Conservation (phyloP, 2,797 vertebrate species). For the Mormyrops attenuatus region DNA sequence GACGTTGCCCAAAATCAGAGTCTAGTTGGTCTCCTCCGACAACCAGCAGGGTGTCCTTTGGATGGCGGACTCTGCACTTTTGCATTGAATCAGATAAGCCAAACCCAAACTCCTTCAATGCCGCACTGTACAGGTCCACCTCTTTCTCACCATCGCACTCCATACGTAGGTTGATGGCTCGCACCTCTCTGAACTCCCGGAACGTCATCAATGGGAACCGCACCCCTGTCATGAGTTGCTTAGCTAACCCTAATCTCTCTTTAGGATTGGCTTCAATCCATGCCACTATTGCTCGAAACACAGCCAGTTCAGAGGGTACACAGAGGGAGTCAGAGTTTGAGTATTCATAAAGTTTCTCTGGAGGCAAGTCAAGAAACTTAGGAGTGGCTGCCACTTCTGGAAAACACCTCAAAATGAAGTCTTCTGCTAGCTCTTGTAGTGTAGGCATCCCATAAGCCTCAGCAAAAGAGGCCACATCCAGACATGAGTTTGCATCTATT, state of each 20-base stretch:
- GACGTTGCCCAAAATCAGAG: slow-evolving; percentile 55
- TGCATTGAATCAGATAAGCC: slow-evolving; percentile 43
- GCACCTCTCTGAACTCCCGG: slow-evolving; percentile 75
- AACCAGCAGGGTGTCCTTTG: slow-evolving; percentile 68
- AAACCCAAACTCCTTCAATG: slow-evolving; percentile 55
- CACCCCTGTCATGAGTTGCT: slow-evolving; percentile 64
- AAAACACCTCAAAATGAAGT: slow-evolving; percentile 74
- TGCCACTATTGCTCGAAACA: slow-evolving; percentile 70
- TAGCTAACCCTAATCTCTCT: slow-evolving; percentile 55
- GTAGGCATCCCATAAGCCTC: slow-evolving; percentile 65
- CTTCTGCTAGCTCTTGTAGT: slow-evolving; percentile 63
- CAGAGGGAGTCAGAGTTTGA: slow-evolving; percentile 65
- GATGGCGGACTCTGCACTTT: slow-evolving; percentile 57
- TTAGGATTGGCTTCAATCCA: slow-evolving; percentile 70
- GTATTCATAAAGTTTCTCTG: slow-evolving; percentile 52
- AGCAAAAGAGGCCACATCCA: slow-evolving; percentile 71
- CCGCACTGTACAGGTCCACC: slow-evolving; percentile 56
- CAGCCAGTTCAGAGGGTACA: slow-evolving; percentile 68
- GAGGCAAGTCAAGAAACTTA: slow-evolving; percentile 70
- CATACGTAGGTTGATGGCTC: slow-evolving; percentile 62
- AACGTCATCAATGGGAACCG: slow-evolving; percentile 87
- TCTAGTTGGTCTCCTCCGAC: slow-evolving; percentile 75
- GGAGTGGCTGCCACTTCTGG: slow-evolving; percentile 63
- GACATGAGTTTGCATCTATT: slow-evolving; percentile 62
- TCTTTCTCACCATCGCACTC: slow-evolving; percentile 49